These are phyloP conservation scores for Sarcophaga subvicina DNA, from an alignment of 2,888 invertebrate species.

Conservation along the genomic window DNA sequence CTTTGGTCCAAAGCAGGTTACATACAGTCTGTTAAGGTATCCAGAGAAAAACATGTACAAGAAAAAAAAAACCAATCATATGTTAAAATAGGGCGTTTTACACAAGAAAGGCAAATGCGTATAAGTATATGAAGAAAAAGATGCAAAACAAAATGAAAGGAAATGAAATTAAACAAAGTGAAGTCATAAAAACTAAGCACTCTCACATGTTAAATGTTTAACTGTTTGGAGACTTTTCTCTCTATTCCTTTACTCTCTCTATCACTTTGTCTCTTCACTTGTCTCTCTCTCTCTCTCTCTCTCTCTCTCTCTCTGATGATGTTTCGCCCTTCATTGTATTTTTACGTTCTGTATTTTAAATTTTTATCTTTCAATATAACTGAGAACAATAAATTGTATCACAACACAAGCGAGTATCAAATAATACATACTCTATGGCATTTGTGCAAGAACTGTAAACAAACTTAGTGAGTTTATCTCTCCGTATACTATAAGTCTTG, in stretches of 20 bases:
- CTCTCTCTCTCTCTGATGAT: not conserved
- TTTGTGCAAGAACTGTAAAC: conserved; percentile 41
- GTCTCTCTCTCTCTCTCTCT: conserved; percentile 12
- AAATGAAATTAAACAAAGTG: not conserved
- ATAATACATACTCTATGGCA: not conserved
- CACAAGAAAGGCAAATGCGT: conserved; percentile 3
- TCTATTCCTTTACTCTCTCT: not conserved
- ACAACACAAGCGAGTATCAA: conserved; percentile 25
- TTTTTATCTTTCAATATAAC: conserved; percentile 17
- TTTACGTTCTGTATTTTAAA: conserved; percentile 3
- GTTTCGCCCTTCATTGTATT: not conserved
- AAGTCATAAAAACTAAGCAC: conserved; percentile 10
- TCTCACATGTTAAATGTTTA: not conserved
- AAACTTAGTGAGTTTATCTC: conserved; percentile 27
- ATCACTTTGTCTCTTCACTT: not conserved
- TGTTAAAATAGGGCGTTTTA: conserved; percentile 66
- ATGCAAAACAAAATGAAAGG: not conserved
- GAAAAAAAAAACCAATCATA: conserved; percentile 35
- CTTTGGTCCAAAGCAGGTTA: conserved; percentile 8
- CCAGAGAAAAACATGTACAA: conserved; percentile 15
- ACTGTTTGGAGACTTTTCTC: conserved; percentile 56
- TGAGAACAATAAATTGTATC: conserved; percentile 32
- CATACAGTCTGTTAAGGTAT: not conserved
- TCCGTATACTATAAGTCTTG: not conserved
- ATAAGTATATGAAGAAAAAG: not conserved